Evolutionary conservation across 2,797 vertebrate species (phyloP), one percentile per base, ranked within the genome.

Genomic region (Rhynchotus rufescens): DNA sequence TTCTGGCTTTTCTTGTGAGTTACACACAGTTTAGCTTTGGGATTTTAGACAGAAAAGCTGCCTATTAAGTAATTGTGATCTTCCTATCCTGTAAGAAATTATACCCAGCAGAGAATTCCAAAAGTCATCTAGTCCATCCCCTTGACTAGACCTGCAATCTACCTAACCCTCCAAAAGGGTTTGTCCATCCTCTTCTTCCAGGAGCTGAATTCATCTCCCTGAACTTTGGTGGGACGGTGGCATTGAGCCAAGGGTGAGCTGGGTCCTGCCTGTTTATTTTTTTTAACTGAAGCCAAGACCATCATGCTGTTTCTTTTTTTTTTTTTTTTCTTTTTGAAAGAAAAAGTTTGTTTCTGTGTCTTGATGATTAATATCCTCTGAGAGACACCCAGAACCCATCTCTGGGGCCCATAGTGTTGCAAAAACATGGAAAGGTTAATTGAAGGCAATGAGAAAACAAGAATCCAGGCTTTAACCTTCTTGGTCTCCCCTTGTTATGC

Each of bases 401-500:
- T 87, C 69, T 30, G 79, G 78, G 83, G 73, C 38, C 73, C 2
- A 3, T 68, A 89, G 89, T 32, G 80, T 49, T 80, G 79, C 81
- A 86, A 67, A 89, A 93, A 86, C 94, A 93, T 5, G 32, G 73
- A 59, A 47, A 95, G 94, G 96, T 97, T 96, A 97, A 97, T 96
- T 95, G 96, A 94, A 97, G 92, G 92, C 96, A 90, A 65, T 17
- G 66, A 82, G 83, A 93, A 93, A 92, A 94, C 85, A 93, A 86
- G 86, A 89, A 76, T 78, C 67, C 64, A 30, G 12, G 44, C 72
- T 88, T 87, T 87, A 86, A 90, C 94, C 84, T 92, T 93, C 72
- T 84, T 25, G 34, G 25, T 36, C 86, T 89, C 93, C 67, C 86
- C 86, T 94, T 92, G 94, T 96, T 93, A 91, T 51, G 79, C 86